A percentile compares a stretch with the other conserved stretches of the same genome.
Evolutionary conservation across 1,140 invertebrate species (phyloP).

Genomic region (Drosophila asahinai): DNA sequence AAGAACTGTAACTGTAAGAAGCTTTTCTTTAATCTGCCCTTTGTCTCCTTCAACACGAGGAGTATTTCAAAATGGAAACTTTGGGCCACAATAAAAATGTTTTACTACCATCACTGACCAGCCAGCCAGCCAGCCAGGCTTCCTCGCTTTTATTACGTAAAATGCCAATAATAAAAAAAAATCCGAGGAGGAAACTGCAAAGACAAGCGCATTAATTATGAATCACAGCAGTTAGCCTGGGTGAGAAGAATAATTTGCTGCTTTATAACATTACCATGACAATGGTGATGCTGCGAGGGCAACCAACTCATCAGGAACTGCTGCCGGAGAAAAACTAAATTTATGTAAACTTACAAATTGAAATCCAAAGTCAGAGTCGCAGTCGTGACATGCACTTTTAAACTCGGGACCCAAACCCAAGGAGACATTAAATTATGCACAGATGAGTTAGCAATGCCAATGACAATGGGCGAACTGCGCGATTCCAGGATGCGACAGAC

Average conservation of each 20-base stretch:
- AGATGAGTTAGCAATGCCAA: constrained; percentile 84
- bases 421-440: constrained; percentile 83
- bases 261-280: constrained; percentile 66
- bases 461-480: constrained; percentile 52
- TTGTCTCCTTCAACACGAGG: constrained; percentile 29
- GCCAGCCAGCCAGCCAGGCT: constrained; percentile 23
- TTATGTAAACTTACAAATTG: constrained; percentile 83
- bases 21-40: constrained; percentile 55
- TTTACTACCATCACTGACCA: constrained; percentile 43
- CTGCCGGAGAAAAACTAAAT: constrained; percentile 41
- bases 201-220: constrained; percentile 71
- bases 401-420: constrained; percentile 10
- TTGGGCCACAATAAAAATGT: constrained; percentile 34
- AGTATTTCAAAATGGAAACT: constrained; percentile 29
- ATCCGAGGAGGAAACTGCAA: constrained; percentile 14
- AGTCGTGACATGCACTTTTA: constrained; percentile 81
- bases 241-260: constrained; percentile 65
- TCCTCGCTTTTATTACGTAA: constrained; percentile 40
- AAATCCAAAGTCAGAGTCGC: constrained; percentile 64
- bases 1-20: constrained; percentile 23
- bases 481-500: constrained; percentile 8
- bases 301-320: constrained; percentile 74
- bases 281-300: constrained; percentile 56
- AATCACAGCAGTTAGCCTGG: constrained; percentile 62
- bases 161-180: constrained; percentile 34